phyloP scores from a whole-genome alignment of 2,797 vertebrate species.

The Cephalopachus bancanus region DNA sequence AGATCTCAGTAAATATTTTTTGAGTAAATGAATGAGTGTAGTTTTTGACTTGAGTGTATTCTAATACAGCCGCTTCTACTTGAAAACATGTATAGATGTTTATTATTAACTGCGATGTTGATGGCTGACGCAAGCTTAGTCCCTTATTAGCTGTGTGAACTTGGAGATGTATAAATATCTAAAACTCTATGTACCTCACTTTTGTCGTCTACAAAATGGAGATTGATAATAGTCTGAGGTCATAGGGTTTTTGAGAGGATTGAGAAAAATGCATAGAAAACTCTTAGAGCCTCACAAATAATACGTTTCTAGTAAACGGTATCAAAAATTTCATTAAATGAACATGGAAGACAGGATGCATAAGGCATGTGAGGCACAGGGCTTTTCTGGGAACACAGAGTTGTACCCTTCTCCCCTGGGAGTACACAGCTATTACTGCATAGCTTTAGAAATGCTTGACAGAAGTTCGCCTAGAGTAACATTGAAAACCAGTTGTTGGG shows the following conservation, averaged over 20 bases:
- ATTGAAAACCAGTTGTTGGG: background rate
- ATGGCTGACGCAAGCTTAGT: background rate
- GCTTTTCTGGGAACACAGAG: background rate
- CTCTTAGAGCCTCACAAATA: background rate
- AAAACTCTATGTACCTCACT: background rate
- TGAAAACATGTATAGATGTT: conserved; percentile 7
- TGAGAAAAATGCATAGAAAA: background rate
- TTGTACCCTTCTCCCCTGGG: background rate
- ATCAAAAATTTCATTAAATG: background rate
- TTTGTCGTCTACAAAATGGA: conserved; percentile 48
- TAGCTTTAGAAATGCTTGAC: conserved; percentile 14
- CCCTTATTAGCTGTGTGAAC: background rate
- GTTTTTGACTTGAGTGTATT: background rate
- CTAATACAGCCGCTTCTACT: background rate
- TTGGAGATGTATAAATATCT: background rate
- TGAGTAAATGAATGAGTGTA: background rate
- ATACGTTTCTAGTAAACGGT: background rate
- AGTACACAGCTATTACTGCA: background rate
- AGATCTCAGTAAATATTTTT: background rate
- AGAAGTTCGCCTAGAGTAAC: background rate
- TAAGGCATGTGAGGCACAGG: background rate
- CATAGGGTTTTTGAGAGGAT: background rate
- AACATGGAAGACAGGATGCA: background rate
- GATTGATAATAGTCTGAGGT: conserved; percentile 3
- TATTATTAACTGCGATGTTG: background rate